Percentiles rank a stretch among this genome's conserved stretches.
Conservation (phyloP, 2,113 vertebrate genomes). For the Muscicapa adusta region DNA sequence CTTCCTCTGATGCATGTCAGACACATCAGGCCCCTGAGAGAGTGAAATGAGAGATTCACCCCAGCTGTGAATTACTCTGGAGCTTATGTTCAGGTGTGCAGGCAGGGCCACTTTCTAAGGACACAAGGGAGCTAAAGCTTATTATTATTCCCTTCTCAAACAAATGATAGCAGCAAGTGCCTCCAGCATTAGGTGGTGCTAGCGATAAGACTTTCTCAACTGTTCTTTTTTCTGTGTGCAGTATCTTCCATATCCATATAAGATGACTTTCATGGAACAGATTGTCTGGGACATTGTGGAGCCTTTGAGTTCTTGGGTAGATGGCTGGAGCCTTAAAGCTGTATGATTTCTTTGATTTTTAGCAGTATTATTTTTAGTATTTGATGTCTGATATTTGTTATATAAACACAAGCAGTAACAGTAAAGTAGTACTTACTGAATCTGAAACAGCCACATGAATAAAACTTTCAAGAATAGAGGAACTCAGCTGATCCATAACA, state of each 20-base stretch:
- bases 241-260: not conserved
- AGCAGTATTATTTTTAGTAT: not conserved
- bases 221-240: not conserved
- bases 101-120: not conserved
- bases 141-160: not conserved
- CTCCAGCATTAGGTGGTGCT: not conserved
- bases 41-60: not conserved
- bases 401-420: not conserved
- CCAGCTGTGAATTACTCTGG: not conserved
- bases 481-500: slow-evolving; percentile 97
- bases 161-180: not conserved
- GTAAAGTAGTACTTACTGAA: slow-evolving; percentile 79
- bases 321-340: not conserved
- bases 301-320: not conserved
- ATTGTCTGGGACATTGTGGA: not conserved
- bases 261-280: not conserved
- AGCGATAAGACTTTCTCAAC: not conserved
- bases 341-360: not conserved
- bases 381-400: not conserved
- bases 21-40: not conserved
- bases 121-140: not conserved
- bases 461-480: slow-evolving; percentile 94
- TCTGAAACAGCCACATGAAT: slow-evolving; percentile 94
- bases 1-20: not conserved
- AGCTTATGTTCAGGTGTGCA: not conserved